These are phyloP conservation scores for Rhogogaster chlorosoma DNA, from an alignment of 2,888 invertebrate species.

Conservation along the genomic window DNA sequence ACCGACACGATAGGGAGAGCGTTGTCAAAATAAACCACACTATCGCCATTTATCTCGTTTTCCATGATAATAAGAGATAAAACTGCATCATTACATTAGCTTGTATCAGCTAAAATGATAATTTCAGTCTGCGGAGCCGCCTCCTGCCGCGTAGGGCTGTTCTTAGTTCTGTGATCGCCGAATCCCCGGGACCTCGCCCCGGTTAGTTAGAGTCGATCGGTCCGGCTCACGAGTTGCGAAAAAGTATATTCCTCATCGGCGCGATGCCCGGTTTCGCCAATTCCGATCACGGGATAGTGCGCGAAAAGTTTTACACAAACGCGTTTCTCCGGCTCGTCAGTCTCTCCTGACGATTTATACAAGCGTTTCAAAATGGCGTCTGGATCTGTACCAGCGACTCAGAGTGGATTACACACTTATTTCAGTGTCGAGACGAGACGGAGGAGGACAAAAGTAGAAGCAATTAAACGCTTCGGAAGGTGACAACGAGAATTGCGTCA, in stretches of 20 bases:
- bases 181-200: background rate
- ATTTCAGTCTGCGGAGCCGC: conserved; percentile 76
- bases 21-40: conserved; percentile 78
- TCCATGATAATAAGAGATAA: conserved; percentile 79
- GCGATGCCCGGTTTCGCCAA: background rate
- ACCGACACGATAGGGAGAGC: conserved; percentile 64
- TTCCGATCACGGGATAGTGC: background rate
- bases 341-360: background rate
- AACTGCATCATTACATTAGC: conserved; percentile 78
- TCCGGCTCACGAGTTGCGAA: background rate
- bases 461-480: background rate
- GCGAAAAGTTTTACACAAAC: background rate
- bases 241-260: background rate
- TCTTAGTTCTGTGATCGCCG: background rate
- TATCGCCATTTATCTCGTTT: conserved; percentile 78
- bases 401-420: background rate
- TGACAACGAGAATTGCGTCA: conserved; percentile 64
- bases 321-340: background rate
- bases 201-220: background rate
- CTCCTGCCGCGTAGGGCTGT: conserved; percentile 73
- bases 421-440: background rate
- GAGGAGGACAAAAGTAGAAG: background rate
- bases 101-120: conserved; percentile 78
- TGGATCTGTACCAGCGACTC: background rate
- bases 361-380: background rate